Conservation (phyloP, 2,797 vertebrate species). For the Sciurus vulgaris region DNA sequence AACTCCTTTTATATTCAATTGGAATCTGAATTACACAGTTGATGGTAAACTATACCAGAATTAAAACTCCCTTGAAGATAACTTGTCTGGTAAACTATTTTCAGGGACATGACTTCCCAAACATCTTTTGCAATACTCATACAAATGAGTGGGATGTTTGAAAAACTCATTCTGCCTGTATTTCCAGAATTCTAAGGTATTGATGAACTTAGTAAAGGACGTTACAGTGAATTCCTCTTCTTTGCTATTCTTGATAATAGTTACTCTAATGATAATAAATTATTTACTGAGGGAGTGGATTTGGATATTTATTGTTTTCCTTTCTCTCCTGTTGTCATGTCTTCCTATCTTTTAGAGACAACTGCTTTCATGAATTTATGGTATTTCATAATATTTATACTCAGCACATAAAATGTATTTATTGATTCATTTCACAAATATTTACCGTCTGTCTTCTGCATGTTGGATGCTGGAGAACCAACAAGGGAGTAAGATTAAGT, state of each 20-base stretch:
- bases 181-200: slow-evolving; percentile 15
- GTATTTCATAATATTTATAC: not conserved
- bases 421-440: not conserved
- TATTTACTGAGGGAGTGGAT: not conserved
- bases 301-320: not conserved
- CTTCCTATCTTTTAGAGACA: not conserved
- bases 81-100: slow-evolving; percentile 74
- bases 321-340: not conserved
- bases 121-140: slow-evolving; percentile 39
- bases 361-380: not conserved
- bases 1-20: slow-evolving; percentile 38
- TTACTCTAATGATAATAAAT: not conserved
- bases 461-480: not conserved
- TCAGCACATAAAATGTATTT: not conserved
- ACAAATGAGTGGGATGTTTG: slow-evolving; percentile 47
- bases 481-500: not conserved
- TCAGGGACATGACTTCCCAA: slow-evolving; percentile 64
- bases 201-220: not conserved
- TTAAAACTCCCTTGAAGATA: slow-evolving; percentile 68
- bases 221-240: not conserved
- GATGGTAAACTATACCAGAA: slow-evolving; percentile 63
- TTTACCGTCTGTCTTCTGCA: not conserved
- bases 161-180: not conserved
- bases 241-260: not conserved
- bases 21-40: slow-evolving; percentile 68